A percentile compares a stretch with the other conserved stretches of the same genome.
Evolutionary conservation across 2,888 invertebrate species (phyloP).

Genomic region (Cryptus armator): DNA sequence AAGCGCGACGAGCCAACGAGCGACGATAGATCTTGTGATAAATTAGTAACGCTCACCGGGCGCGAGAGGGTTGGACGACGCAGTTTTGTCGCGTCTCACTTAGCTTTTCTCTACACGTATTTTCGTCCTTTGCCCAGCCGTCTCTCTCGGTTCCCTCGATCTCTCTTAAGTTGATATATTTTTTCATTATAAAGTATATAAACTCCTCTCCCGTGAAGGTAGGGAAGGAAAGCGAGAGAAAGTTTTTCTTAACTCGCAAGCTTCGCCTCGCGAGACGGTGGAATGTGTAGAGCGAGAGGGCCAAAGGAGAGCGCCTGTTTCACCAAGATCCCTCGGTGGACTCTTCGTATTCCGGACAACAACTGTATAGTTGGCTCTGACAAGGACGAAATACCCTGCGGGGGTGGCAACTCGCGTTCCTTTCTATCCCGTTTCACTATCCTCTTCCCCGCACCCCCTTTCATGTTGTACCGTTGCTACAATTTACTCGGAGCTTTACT

Average conservation of each 20-base stretch:
- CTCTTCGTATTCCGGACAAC: slow-evolving; percentile 37
- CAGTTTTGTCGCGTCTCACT: slow-evolving; percentile 46
- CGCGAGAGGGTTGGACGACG: slow-evolving; percentile 25
- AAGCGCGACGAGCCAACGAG: slow-evolving; percentile 36
- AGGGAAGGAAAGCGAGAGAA: slow-evolving; percentile 15
- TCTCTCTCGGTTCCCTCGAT: slow-evolving; percentile 23
- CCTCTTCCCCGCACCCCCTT: neutral
- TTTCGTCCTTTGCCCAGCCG: slow-evolving; percentile 2
- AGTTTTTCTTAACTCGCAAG: slow-evolving; percentile 41
- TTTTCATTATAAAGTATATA: slow-evolving; percentile 61
- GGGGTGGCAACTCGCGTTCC: slow-evolving; percentile 36
- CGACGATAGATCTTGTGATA: slow-evolving; percentile 64
- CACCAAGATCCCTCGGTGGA: slow-evolving; percentile 26
- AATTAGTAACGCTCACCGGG: slow-evolving; percentile 56
- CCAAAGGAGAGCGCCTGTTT: slow-evolving; percentile 11
- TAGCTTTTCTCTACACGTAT: slow-evolving; percentile 6
- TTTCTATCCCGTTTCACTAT: slow-evolving; percentile 34
- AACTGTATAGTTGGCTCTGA: slow-evolving; percentile 35
- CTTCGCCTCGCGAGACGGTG: neutral
- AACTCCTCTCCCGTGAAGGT: neutral
- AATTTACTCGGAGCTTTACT: slow-evolving; percentile 60
- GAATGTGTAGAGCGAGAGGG: neutral
- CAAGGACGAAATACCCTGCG: slow-evolving; percentile 44
- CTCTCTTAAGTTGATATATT: slow-evolving; percentile 60
- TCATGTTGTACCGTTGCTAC: slow-evolving; percentile 29